Percentiles rank a stretch among this genome's conserved stretches.
phyloP scores from a whole-genome alignment of 2,888 invertebrate species.

The Amorpha juglandis region DNA sequence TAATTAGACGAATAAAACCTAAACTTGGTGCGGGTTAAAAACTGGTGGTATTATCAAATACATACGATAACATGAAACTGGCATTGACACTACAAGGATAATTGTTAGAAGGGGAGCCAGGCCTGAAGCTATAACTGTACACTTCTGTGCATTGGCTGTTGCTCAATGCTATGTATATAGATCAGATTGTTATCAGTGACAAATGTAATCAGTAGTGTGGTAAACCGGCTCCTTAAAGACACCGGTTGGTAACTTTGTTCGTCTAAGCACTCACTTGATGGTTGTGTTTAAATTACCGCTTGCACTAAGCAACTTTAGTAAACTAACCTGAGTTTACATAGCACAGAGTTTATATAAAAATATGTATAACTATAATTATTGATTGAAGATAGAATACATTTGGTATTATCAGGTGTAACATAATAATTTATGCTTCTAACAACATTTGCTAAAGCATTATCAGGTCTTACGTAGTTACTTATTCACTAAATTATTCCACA shows the following conservation, averaged over 20 bases:
- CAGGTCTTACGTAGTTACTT: conserved; percentile 2
- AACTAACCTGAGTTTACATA: no score
- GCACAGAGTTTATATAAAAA: no score
- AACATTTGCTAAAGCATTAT: neutral
- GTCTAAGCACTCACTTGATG: neutral
- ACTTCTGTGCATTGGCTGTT: conserved; percentile 45
- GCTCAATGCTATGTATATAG: conserved; percentile 74
- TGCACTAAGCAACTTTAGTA: no score
- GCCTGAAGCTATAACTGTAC: conserved; percentile 21
- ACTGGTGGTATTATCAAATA: conserved; percentile 11
- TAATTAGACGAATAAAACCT: neutral
- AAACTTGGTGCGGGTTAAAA: neutral
- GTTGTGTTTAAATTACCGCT: neutral
- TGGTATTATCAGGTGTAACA: no score
- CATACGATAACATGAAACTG: neutral
- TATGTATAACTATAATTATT: no score
- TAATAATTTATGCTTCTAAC: no score
- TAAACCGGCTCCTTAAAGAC: conserved; percentile 2
- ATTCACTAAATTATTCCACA: conserved; percentile 19
- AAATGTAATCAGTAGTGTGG: conserved; percentile 55
- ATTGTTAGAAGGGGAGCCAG: conserved; percentile 24
- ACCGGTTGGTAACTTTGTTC: conserved; percentile 1
- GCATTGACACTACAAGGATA: conserved; percentile 20
- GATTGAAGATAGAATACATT: no score
- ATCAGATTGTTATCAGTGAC: conserved; percentile 70